These are phyloP conservation scores for Sacculina carcini DNA, from an alignment of 2,888 invertebrate species.

Conservation along the genomic window DNA sequence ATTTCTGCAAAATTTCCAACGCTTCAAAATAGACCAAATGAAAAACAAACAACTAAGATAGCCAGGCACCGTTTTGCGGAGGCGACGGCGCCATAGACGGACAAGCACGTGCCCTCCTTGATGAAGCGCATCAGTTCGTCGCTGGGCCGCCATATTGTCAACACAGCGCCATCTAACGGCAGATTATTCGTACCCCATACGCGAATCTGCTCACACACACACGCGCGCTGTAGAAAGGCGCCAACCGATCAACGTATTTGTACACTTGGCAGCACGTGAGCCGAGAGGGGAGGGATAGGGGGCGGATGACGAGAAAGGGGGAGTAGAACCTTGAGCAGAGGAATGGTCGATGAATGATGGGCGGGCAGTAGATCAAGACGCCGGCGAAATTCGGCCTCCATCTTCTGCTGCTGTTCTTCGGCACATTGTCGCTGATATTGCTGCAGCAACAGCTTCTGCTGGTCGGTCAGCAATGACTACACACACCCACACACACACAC, in stretches of 20 bases:
- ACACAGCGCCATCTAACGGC: constrained; percentile 21
- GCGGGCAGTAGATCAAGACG: neutral
- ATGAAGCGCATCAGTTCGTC: constrained; percentile 31
- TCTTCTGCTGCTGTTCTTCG: constrained; percentile 4
- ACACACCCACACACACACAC: too few species aligned
- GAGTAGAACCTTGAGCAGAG: neutral
- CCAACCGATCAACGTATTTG: too few species aligned
- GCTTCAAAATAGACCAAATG: too few species aligned
- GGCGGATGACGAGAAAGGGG: too few species aligned
- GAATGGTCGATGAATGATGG: neutral
- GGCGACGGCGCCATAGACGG: constrained; percentile 30
- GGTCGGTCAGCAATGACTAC: neutral
- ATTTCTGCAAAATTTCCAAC: too few species aligned
- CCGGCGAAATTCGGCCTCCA: constrained; percentile 2
- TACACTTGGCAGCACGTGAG: too few species aligned
- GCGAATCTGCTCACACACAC: neutral
- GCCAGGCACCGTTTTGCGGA: constrained; percentile 23
- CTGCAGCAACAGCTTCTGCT: constrained; percentile 1
- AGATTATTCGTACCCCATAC: constrained; percentile 2
- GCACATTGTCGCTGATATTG: constrained; percentile 1
- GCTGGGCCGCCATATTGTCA: constrained; percentile 43
- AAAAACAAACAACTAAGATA: too few species aligned
- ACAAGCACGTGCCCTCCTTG: constrained; percentile 33
- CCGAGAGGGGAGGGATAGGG: too few species aligned
- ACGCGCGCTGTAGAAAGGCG: too few species aligned